phyloP scores from a whole-genome alignment of 2,113 vertebrate species.

The Danionella cerebrum region DNA sequence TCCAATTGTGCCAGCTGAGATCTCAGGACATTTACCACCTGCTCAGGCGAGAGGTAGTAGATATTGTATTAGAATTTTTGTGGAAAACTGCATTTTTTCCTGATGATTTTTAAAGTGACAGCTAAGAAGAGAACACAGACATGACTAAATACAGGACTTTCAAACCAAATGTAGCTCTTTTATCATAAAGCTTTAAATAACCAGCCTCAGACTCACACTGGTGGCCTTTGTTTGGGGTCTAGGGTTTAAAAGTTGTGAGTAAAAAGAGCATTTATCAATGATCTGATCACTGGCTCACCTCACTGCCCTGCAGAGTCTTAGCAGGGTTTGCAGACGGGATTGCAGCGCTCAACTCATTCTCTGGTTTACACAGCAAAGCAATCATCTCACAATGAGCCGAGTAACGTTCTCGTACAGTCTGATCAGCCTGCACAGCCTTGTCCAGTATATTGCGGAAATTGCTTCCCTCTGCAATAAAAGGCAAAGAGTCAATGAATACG shows the following conservation, averaged over 20 bases:
- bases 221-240: too few relatives aligned
- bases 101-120: too few relatives aligned
- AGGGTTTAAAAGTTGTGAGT: too few relatives aligned
- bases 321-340: slow-evolving; percentile 96
- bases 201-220: too few relatives aligned
- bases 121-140: too few relatives aligned
- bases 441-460: slow-evolving; percentile 77
- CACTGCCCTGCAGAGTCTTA: slow-evolving; percentile 91
- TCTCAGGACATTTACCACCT: slow-evolving; percentile 86
- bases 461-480: slow-evolving; percentile 69
- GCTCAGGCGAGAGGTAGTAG: not conserved
- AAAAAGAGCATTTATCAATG: too few relatives aligned
- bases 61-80: not conserved
- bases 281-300: slow-evolving; percentile 63
- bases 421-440: slow-evolving; percentile 87
- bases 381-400: slow-evolving; percentile 86
- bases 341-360: slow-evolving; percentile 79
- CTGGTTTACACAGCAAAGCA: slow-evolving; percentile 83
- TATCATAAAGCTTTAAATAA: too few relatives aligned
- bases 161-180: too few relatives aligned
- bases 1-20: slow-evolving; percentile 77
- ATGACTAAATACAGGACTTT: too few relatives aligned
- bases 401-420: slow-evolving; percentile 85
- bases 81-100: too few relatives aligned
- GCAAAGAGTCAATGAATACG: not conserved